These are phyloP conservation scores for Condylostylus longicornis DNA, from an alignment of 1,140 invertebrate genomes.

Conservation along the genomic window DNA sequence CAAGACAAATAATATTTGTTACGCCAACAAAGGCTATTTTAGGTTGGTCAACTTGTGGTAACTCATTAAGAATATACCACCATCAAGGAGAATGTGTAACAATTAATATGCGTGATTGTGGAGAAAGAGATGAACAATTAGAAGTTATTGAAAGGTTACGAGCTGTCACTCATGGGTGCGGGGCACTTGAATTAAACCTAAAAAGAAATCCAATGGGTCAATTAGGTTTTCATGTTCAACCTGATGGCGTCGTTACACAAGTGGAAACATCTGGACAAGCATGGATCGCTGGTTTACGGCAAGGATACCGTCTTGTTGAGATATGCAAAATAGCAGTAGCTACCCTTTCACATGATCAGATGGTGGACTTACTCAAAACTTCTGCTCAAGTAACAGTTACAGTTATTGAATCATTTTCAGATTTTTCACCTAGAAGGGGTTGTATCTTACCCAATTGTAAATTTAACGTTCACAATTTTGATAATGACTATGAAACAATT, in stretches of 20 bases:
- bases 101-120: constrained; percentile 47
- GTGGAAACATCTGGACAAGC: constrained; percentile 79
- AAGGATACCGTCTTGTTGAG: constrained; percentile 81
- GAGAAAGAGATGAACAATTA: constrained; percentile 58
- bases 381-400: constrained; percentile 71
- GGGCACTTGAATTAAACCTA: constrained; percentile 57
- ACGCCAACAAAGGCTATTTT: constrained; percentile 70
- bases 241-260: constrained; percentile 87
- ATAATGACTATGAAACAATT: constrained; percentile 55
- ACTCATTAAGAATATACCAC: constrained; percentile 51
- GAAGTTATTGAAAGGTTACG: constrained; percentile 59
- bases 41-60: constrained; percentile 35
- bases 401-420: constrained; percentile 40
- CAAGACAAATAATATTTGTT: constrained; percentile 72
- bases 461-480: constrained; percentile 44
- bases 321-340: constrained; percentile 81
- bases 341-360: constrained; percentile 81
- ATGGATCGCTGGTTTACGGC: constrained; percentile 74
- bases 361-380: constrained; percentile 85
- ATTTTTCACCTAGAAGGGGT: constrained; percentile 37
- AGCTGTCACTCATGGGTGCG: constrained; percentile 56
- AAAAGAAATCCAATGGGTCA: constrained; percentile 65
- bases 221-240: constrained; percentile 89
- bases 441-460: constrained; percentile 53
- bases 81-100: constrained; percentile 77